Evolutionary conservation across 2,888 invertebrate species (phyloP), one percentile per base, ranked within the genome.

Genomic region (Drosophila monieri): DNA sequence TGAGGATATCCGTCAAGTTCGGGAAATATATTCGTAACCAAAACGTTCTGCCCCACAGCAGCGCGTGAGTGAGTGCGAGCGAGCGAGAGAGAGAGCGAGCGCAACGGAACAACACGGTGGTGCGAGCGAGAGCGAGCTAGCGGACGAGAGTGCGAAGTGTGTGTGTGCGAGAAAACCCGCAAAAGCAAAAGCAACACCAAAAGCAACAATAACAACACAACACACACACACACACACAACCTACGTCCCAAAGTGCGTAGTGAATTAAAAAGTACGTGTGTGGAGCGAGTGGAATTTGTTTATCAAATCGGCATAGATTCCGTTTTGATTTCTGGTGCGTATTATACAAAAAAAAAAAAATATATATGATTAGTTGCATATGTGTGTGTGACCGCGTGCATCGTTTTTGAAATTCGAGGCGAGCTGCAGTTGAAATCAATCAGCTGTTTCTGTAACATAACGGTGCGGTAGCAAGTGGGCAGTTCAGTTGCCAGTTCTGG

Each of bases 1-100:
- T 78, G 78, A 65, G 32, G 65, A 66, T 51, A 47, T 57, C 64
- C 62, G 72, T 73, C 68, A 47, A 59, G 43, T 68, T 83, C 60
- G 64, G 54, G 73, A 32, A 58, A 59, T 59, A 74, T 64, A 78
- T 71, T 78, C 75, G 87, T 80, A 81, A 84, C 73, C 80, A 76
- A 69, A 78, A 73, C 77, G 77, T 86, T 80, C 76, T 85, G 65
- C 53, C 62, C 56, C 58, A 70, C 59, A 61, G 46, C 53, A 71
- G 72, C 77, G 78, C 73, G 78, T 77, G 84, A 81, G 87, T 77
- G 70, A 70, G 87, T 74, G 75, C 64, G 81, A 81, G 71, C 59
- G 70, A 43, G 81, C 78, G 74, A 64, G 70, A 43, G 66, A 81
- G 74, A 64, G 70, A 43, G 66, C 47, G 57, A 67, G 72, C 74